Conservation (phyloP, 1,140 invertebrate species). For the Dryas iulia region DNA sequence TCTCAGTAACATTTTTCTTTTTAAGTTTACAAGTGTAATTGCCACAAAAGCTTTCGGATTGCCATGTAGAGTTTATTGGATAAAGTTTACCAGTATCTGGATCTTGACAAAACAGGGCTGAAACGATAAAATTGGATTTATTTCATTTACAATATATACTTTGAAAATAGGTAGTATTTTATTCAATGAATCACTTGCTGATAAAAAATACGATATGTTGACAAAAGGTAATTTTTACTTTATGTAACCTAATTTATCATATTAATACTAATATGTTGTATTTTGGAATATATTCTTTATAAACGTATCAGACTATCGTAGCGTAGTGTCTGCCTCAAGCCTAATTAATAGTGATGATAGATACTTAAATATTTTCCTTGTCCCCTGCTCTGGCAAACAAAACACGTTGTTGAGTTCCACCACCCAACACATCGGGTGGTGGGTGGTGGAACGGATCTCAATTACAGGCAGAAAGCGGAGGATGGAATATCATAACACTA, state of each 20-base stretch:
- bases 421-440: too few relatives aligned
- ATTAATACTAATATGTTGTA: too few relatives aligned
- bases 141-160: not conserved
- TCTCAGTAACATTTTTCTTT: conserved; percentile 47
- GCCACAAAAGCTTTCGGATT: conserved; percentile 67
- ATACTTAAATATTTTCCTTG: too few relatives aligned
- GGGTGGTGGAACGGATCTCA: too few relatives aligned
- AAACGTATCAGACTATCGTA: too few relatives aligned
- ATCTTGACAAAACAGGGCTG: conserved; percentile 71
- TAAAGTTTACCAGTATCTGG: conserved; percentile 67
- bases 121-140: conserved; percentile 32
- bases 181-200: not conserved
- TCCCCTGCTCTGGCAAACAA: too few relatives aligned
- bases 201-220: not conserved
- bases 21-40: conserved; percentile 71
- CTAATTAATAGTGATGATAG: too few relatives aligned
- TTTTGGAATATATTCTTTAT: too few relatives aligned
- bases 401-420: too few relatives aligned
- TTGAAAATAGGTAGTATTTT: not conserved
- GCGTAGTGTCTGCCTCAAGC: too few relatives aligned
- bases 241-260: not conserved
- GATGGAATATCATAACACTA: too few relatives aligned
- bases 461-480: too few relatives aligned
- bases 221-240: not conserved
- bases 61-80: conserved; percentile 67